A percentile compares a stretch with the other conserved stretches of the same genome.
Conservation (phyloP, 2,888 invertebrate species). For the Cantharis flavilabris region DNA sequence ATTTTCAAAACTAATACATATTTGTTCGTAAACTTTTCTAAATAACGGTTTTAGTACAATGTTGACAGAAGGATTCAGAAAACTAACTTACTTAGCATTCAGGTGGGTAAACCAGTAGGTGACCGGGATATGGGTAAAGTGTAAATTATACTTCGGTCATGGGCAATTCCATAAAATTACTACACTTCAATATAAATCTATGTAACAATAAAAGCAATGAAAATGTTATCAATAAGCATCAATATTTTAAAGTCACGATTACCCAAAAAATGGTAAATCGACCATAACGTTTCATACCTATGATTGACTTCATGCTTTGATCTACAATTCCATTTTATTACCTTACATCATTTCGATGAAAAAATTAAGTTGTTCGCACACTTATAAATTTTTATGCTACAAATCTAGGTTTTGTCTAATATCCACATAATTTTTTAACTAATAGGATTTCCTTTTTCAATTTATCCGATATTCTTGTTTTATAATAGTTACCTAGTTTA, state of each 20-base stretch:
- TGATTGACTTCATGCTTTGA: not conserved
- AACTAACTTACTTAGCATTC: not conserved
- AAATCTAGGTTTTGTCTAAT: not conserved
- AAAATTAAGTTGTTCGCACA: not conserved
- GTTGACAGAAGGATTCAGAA: not conserved
- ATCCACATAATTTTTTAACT: not conserved
- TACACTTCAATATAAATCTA: not conserved
- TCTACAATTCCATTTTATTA: not conserved
- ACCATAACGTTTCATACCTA: not conserved
- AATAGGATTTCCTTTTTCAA: not conserved
- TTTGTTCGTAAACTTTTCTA: not conserved
- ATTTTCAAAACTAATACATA: not conserved
- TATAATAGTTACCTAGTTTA: not conserved
- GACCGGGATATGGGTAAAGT: slow-evolving; percentile 19
- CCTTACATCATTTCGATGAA: not conserved
- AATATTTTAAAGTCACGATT: not conserved
- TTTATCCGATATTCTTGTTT: not conserved
- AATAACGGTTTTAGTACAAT: not conserved
- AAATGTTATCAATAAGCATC: not conserved
- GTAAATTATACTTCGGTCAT: slow-evolving; percentile 9
- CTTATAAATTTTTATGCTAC: not conserved
- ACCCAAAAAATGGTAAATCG: not conserved
- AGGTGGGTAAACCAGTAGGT: slow-evolving; percentile 19
- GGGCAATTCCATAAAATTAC: not conserved
- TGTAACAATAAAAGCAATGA: not conserved